These are phyloP conservation scores for Chrysopa pallens DNA, from an alignment of 1,140 invertebrate species.

Conservation along the genomic window DNA sequence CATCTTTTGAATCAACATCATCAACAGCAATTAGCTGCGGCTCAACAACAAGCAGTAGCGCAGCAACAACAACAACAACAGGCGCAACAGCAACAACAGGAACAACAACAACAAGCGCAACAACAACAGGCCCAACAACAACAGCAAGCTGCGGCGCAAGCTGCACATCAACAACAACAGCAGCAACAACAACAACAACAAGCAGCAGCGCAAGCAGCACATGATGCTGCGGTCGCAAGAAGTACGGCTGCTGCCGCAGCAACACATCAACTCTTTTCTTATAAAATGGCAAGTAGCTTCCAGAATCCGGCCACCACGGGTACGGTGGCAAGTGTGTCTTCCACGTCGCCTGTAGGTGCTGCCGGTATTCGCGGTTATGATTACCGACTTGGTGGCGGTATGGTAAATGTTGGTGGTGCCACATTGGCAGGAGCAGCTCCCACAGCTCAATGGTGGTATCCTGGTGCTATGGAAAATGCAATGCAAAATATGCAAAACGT, in stretches of 20 bases:
- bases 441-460: slow-evolving; percentile 47
- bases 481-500: slow-evolving; percentile 15
- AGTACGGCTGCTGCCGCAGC: slow-evolving; percentile 36
- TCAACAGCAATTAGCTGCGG: slow-evolving; percentile 24
- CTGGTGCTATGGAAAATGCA: slow-evolving; percentile 21
- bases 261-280: slow-evolving; percentile 58
- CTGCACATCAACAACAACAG: slow-evolving; percentile 26
- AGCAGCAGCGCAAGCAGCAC: slow-evolving; percentile 22
- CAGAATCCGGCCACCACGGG: slow-evolving; percentile 41
- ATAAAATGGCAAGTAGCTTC: slow-evolving; percentile 69
- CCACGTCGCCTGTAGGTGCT: slow-evolving; percentile 23
- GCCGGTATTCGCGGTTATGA: slow-evolving; percentile 28
- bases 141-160: slow-evolving; percentile 31
- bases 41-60: slow-evolving; percentile 22
- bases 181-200: slow-evolving; percentile 20
- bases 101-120: slow-evolving; percentile 8
- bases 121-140: slow-evolving; percentile 31
- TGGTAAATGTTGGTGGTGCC: slow-evolving; percentile 13
- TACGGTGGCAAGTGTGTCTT: slow-evolving; percentile 26
- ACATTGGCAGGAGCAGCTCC: slow-evolving; percentile 24
- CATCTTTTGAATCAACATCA: slow-evolving; percentile 28
- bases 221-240: slow-evolving; percentile 24
- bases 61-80: slow-evolving; percentile 18
- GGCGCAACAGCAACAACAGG: slow-evolving; percentile 11
- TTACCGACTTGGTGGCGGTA: slow-evolving; percentile 33